Evolutionary conservation across 1,140 invertebrate genomes (phyloP).

Genomic region (Dendroctonus ponderosae): DNA sequence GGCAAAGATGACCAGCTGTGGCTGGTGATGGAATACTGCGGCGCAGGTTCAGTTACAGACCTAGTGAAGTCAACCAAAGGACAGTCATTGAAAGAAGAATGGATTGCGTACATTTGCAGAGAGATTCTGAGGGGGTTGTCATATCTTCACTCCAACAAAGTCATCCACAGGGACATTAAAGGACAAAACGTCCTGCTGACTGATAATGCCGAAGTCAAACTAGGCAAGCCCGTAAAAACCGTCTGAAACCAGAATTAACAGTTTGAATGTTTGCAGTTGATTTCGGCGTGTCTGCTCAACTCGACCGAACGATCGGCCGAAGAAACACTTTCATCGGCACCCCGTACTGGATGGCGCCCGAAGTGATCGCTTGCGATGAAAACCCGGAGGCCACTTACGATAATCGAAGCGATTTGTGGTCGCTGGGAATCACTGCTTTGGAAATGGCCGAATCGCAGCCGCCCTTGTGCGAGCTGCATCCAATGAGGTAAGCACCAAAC

Average conservation of each 20-base stretch:
- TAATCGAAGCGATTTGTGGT: constrained; percentile 98
- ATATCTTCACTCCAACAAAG: constrained; percentile 98
- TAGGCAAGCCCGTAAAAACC: constrained; percentile 60
- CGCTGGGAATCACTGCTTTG: constrained; percentile 95
- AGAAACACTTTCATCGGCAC: constrained; percentile 99
- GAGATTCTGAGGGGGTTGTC: constrained; percentile 95
- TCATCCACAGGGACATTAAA: constrained; percentile 99
- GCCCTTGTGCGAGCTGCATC: constrained; percentile 97
- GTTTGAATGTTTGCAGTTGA: constrained; percentile 68
- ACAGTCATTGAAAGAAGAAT: constrained; percentile 97
- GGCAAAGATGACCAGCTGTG: constrained; percentile 97
- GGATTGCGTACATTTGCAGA: constrained; percentile 99
- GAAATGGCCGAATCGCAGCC: constrained; percentile 99
- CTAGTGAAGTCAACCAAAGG: constrained; percentile 99
- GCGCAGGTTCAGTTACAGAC: constrained; percentile 97
- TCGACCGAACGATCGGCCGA: constrained; percentile 97
- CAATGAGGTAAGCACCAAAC: constrained; percentile 71
- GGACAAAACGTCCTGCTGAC: constrained; percentile 99
- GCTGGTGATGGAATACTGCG: constrained; percentile 99
- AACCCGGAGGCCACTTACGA: constrained; percentile 99
- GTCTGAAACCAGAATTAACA: constrained; percentile 3
- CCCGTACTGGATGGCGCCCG: constrained; percentile 96
- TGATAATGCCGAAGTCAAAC: constrained; percentile 98
- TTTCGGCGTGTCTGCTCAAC: constrained; percentile 98
- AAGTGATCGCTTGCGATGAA: constrained; percentile 99